These are phyloP conservation scores for Siphlonurus alternatus DNA, from an alignment of 2,888 invertebrate genomes.

Conservation along the genomic window DNA sequence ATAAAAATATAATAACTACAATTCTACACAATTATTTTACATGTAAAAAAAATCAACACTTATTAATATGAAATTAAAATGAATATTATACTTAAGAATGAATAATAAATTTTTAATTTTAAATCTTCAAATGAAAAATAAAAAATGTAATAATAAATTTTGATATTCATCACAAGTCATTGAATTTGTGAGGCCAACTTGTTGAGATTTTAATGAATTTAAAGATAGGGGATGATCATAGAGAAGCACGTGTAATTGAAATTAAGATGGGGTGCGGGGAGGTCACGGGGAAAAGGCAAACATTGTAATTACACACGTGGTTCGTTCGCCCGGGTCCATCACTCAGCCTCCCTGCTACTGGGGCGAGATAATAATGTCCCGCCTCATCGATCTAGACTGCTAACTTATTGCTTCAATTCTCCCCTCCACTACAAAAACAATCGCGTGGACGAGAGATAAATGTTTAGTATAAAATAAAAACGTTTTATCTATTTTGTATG, in stretches of 20 bases:
- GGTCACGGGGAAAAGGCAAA: no score
- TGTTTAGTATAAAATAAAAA: no score
- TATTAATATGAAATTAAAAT: no score
- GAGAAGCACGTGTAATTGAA: neutral
- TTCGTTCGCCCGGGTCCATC: neutral
- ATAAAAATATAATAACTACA: no score
- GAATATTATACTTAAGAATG: no score
- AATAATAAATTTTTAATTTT: no score
- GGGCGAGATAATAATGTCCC: neutral
- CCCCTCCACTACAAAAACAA: neutral
- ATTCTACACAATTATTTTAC: no score
- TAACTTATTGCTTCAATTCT: neutral
- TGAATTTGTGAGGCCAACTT: neutral
- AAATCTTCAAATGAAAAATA: no score
- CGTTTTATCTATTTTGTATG: neutral
- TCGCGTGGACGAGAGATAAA: neutral
- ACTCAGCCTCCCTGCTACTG: neutral
- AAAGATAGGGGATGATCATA: neutral
- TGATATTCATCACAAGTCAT: neutral
- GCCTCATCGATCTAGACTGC: neutral
- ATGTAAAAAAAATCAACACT: no score
- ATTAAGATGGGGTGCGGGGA: neutral
- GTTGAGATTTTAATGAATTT: constrained; percentile 1
- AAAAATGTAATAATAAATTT: no score
- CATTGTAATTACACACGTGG: neutral